A percentile compares a stretch with the other conserved stretches of the same genome.
Evolutionary conservation across 2,113 vertebrate species (phyloP).

Genomic region (Campylorhamphus procurvoides): DNA sequence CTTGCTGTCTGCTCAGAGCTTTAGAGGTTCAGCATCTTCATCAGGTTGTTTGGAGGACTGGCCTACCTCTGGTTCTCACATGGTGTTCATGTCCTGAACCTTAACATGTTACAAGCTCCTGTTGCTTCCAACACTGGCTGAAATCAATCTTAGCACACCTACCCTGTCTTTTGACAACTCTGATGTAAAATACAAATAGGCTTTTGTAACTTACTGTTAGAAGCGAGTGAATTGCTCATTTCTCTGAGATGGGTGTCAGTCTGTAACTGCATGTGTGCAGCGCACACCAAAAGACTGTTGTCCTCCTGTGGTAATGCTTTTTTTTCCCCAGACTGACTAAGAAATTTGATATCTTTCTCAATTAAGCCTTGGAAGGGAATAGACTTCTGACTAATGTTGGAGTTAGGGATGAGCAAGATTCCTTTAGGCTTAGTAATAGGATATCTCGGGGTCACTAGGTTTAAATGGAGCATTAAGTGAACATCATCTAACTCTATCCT

Average conservation of each 20-base stretch:
- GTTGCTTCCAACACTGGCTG: background rate
- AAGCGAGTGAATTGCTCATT: background rate
- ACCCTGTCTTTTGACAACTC: background rate
- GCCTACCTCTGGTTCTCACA: accelerated
- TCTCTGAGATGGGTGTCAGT: background rate
- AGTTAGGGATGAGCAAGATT: background rate
- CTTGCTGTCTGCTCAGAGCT: background rate
- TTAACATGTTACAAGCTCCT: background rate
- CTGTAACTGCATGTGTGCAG: background rate
- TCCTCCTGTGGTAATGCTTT: background rate
- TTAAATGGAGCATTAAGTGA: background rate
- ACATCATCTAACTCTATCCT: background rate
- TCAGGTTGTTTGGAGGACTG: background rate
- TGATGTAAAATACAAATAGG: background rate
- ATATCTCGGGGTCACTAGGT: background rate
- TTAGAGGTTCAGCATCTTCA: background rate
- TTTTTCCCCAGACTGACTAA: background rate
- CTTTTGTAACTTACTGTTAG: background rate
- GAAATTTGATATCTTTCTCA: background rate
- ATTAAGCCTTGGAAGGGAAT: background rate
- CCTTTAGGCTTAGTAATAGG: background rate
- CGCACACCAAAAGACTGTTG: background rate
- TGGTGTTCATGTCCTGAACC: background rate
- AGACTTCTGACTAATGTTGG: background rate
- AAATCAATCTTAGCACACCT: background rate